Evolutionary conservation across 2,797 vertebrate genomes (phyloP).

Genomic region (Etheostoma perlongum): DNA sequence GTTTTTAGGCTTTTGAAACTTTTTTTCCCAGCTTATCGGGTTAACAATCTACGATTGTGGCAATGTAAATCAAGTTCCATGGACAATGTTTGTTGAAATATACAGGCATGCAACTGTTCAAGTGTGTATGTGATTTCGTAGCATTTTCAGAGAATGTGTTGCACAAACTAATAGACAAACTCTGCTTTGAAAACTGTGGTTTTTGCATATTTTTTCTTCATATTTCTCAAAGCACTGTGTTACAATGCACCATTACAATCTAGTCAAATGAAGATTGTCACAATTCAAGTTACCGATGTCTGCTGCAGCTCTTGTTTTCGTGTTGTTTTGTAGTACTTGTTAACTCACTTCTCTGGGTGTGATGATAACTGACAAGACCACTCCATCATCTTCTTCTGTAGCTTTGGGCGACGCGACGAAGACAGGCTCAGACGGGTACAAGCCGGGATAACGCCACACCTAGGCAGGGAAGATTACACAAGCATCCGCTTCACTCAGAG

Average conservation of each 20-base stretch:
- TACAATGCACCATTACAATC: neutral
- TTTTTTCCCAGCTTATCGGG: too few relatives aligned
- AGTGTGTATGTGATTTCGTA: too few relatives aligned
- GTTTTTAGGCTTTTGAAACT: too few relatives aligned
- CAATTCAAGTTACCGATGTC: neutral
- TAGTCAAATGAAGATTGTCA: slow-evolving; percentile 4
- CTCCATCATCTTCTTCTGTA: slow-evolving; percentile 90
- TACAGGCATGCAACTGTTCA: too few relatives aligned
- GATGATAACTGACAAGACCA: slow-evolving; percentile 93
- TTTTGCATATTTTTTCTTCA: neutral
- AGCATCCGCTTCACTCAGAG: slow-evolving; percentile 46
- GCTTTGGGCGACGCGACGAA: slow-evolving; percentile 91
- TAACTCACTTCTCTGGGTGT: slow-evolving; percentile 88
- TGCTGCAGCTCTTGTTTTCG: slow-evolving; percentile 1
- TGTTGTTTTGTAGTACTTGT: neutral
- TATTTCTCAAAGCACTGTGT: neutral
- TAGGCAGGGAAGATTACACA: slow-evolving; percentile 71
- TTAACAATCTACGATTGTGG: too few relatives aligned
- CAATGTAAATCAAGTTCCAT: too few relatives aligned
- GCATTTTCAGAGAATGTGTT: too few relatives aligned
- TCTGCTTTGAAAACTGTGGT: neutral
- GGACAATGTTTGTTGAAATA: too few relatives aligned
- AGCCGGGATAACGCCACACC: slow-evolving; percentile 91
- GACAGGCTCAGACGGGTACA: slow-evolving; percentile 94
- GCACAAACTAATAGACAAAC: neutral